Evolutionary conservation across 2,113 vertebrate genomes (phyloP).

Genomic region (Passerina amoena): DNA sequence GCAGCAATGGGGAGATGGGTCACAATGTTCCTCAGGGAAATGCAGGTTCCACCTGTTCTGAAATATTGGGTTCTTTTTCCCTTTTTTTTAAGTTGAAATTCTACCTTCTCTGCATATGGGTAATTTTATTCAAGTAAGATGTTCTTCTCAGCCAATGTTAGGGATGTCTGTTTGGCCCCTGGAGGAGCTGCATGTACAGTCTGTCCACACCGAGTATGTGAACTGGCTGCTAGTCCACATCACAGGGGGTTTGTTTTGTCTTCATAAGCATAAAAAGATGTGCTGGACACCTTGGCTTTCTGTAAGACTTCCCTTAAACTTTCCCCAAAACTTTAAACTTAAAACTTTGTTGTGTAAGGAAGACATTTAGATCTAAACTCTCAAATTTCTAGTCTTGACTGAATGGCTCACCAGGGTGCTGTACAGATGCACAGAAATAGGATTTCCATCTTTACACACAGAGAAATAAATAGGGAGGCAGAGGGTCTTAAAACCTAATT

Average conservation of each 20-base stretch:
- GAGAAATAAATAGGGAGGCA: not conserved
- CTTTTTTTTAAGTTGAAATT: not conserved
- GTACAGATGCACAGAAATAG: not conserved
- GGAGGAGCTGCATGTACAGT: not conserved
- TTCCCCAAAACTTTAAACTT: not conserved
- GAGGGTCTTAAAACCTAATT: not conserved
- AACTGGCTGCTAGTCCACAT: not conserved
- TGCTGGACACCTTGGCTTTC: not conserved
- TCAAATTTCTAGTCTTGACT: not conserved
- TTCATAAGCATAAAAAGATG: not conserved
- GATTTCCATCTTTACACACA: not conserved
- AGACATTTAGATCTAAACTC: not conserved
- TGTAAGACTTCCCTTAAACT: not conserved
- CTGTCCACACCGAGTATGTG: not conserved
- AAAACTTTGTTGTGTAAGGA: not conserved
- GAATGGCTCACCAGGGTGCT: not conserved
- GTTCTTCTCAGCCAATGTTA: not conserved
- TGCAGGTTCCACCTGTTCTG: not conserved
- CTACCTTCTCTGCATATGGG: not conserved
- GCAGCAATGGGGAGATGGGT: rapidly evolving
- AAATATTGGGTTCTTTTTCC: rapidly evolving
- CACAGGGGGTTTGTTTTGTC: not conserved
- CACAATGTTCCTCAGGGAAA: not conserved
- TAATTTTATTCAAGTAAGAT: not conserved
- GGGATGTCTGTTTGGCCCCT: rapidly evolving